These are phyloP conservation scores for Erebia palarica DNA, from an alignment of 2,888 invertebrate species.

Conservation along the genomic window DNA sequence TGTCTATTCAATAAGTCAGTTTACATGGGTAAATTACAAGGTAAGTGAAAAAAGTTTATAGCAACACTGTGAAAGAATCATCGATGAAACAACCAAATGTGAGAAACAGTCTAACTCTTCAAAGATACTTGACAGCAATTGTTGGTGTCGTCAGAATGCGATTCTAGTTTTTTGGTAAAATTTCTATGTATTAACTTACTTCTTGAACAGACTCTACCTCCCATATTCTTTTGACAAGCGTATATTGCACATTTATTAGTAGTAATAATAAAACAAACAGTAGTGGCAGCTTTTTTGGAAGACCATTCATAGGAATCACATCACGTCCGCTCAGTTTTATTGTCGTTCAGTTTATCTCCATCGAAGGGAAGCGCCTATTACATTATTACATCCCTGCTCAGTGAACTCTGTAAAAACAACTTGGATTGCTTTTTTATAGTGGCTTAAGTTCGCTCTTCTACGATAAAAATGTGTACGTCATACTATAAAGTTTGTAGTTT, in stretches of 20 bases:
- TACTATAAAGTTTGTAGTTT: neutral
- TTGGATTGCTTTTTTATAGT: conserved; percentile 39
- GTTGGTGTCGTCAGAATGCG: too few species aligned
- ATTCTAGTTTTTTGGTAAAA: too few species aligned
- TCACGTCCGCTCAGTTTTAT: conserved; percentile 39
- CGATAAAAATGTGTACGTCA: neutral
- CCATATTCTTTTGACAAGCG: neutral
- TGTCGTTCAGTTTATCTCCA: conserved; percentile 38
- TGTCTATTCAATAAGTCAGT: too few species aligned
- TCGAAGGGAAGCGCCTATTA: conserved; percentile 33
- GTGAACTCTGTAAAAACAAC: conserved; percentile 38
- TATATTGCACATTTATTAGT: neutral
- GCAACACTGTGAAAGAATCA: too few species aligned
- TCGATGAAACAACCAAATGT: too few species aligned
- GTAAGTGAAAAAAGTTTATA: too few species aligned
- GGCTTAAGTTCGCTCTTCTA: conserved; percentile 5
- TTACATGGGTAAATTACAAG: too few species aligned
- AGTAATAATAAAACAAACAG: neutral
- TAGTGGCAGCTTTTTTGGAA: neutral
- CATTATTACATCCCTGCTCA: conserved; percentile 35
- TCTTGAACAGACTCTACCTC: too few species aligned
- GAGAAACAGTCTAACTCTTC: too few species aligned
- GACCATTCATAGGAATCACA: conserved; percentile 35
- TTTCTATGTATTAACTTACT: too few species aligned
- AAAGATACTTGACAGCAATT: too few species aligned